Percentiles rank a stretch among this genome's conserved stretches.
Evolutionary conservation across 1,140 invertebrate genomes (phyloP).

Genomic region (Melanaphis sacchari): DNA sequence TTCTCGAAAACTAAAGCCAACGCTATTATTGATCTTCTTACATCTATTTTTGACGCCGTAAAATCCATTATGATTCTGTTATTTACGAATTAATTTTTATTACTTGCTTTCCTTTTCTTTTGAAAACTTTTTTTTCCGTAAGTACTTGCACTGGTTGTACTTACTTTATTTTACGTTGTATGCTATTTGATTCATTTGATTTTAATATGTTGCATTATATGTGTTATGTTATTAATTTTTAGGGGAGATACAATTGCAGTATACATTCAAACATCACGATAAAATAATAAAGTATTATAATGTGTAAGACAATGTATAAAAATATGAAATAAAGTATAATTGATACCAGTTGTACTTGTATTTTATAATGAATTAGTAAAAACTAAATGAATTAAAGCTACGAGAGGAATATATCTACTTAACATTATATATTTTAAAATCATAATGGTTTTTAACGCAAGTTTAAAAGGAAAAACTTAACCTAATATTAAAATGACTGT

Average conservation of each 20-base stretch:
- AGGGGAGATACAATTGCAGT: background rate
- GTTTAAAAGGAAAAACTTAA: background rate
- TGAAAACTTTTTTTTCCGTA: background rate
- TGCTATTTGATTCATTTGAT: background rate
- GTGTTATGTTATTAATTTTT: background rate
- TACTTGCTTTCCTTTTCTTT: background rate
- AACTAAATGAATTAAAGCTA: background rate
- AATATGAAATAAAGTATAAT: background rate
- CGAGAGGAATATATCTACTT: background rate
- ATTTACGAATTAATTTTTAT: background rate
- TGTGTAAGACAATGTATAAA: background rate
- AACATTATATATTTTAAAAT: conserved; percentile 7
- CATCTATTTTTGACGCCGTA: background rate
- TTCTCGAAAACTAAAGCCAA: background rate
- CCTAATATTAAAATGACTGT: background rate
- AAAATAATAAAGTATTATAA: background rate
- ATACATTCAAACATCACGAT: background rate
- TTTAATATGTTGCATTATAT: background rate
- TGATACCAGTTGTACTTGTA: background rate
- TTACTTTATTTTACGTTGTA: background rate
- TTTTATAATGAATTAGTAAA: background rate
- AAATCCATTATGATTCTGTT: background rate
- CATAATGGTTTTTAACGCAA: background rate
- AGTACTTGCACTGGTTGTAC: background rate
- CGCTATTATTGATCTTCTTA: background rate